These are phyloP conservation scores for human DNA, from an alignment of 2,113 vertebrate species.

Conservation along the genomic window GRCh38 chr6:40277501-40278000, in stretches of 20 bases:
- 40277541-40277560: too few species aligned
- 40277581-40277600: rapidly evolving
- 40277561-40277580: too few species aligned
- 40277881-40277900: background rate
- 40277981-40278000: background rate
- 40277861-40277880: background rate
- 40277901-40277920: background rate
- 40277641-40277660: background rate
- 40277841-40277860: too few species aligned
- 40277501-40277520: too few species aligned
- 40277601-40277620: background rate
- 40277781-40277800: background rate
- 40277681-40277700: background rate
- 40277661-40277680: background rate
- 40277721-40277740: background rate
- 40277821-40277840: background rate
- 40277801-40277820: background rate
- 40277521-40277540: too few species aligned
- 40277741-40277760: background rate
- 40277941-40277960: background rate
- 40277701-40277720: background rate
- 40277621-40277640: background rate
- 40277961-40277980: background rate
- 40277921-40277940: background rate
- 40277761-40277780: background rate